A percentile compares a stretch with the other conserved stretches of the same genome.
Evolutionary conservation across 2,113 vertebrate genomes (phyloP).

Genomic region (Neoarius graeffei): DNA sequence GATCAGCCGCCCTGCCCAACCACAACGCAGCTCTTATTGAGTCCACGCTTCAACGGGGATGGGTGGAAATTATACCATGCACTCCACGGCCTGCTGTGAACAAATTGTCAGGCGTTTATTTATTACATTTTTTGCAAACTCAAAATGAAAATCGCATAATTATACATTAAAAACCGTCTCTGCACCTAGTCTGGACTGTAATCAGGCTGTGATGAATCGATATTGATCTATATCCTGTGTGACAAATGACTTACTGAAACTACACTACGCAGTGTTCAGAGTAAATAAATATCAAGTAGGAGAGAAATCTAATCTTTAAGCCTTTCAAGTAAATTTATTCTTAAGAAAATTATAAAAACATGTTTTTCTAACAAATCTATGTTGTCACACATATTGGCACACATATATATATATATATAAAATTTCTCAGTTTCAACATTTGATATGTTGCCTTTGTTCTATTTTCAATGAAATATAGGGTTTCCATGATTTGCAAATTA

Average conservation of each 20-base stretch:
- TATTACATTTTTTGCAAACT: neutral
- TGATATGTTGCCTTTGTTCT: too few relatives aligned
- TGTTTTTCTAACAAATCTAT: neutral
- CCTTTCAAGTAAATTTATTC: neutral
- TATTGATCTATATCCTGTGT: neutral
- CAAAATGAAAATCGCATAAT: neutral
- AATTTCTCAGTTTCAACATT: too few relatives aligned
- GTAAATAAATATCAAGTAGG: neutral
- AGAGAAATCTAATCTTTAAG: too few relatives aligned
- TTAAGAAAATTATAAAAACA: neutral
- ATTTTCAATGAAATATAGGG: too few relatives aligned
- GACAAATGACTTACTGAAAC: neutral
- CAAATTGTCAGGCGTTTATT: neutral
- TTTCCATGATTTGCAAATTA: too few relatives aligned
- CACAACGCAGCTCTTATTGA: slow-evolving; percentile 5
- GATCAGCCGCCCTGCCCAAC: neutral
- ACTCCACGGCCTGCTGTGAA: slow-evolving; percentile 1
- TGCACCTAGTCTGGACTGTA: slow-evolving; percentile 3
- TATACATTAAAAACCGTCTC: neutral
- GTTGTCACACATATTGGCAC: neutral
- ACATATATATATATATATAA: too few relatives aligned
- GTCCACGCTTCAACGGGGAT: slow-evolving; percentile 2
- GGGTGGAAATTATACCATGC: neutral
- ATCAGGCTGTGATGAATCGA: slow-evolving; percentile 20
- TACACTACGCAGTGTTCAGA: neutral